phyloP scores from a whole-genome alignment of 2,113 vertebrate species.

The Benitochromis conjunctus region DNA sequence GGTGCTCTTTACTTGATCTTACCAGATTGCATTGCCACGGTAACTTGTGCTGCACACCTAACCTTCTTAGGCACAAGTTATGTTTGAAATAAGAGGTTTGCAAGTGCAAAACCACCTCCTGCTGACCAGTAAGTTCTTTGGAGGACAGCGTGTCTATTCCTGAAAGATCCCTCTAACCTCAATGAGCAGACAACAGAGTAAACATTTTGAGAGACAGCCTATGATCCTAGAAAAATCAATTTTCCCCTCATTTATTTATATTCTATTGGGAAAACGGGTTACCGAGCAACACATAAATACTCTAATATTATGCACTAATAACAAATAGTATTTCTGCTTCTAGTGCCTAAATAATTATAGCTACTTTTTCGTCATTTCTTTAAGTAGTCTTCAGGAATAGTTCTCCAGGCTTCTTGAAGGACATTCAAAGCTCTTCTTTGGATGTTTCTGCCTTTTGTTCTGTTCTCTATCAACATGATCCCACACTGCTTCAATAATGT shows the following conservation, averaged over 20 bases:
- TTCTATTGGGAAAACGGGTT: background rate
- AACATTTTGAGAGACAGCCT: background rate
- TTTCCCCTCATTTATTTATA: background rate
- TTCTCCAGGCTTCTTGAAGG: background rate
- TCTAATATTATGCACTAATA: background rate
- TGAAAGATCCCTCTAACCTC: background rate
- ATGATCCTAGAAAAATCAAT: background rate
- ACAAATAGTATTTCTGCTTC: background rate
- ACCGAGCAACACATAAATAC: background rate
- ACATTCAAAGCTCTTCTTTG: background rate
- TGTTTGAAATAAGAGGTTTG: background rate
- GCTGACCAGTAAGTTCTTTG: background rate
- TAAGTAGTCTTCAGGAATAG: background rate
- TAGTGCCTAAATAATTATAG: background rate
- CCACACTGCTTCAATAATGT: background rate
- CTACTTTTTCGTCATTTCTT: background rate
- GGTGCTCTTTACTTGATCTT: background rate
- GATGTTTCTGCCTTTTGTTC: background rate
- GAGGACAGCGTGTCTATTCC: background rate
- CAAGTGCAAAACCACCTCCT: background rate
- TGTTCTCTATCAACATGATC: background rate
- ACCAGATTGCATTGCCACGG: background rate
- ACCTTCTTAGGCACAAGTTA: background rate
- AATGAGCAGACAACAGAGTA: background rate
- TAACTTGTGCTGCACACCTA: background rate